These are phyloP conservation scores for Scolopax mira DNA, from an alignment of 2,113 vertebrate species.

Conservation along the genomic window DNA sequence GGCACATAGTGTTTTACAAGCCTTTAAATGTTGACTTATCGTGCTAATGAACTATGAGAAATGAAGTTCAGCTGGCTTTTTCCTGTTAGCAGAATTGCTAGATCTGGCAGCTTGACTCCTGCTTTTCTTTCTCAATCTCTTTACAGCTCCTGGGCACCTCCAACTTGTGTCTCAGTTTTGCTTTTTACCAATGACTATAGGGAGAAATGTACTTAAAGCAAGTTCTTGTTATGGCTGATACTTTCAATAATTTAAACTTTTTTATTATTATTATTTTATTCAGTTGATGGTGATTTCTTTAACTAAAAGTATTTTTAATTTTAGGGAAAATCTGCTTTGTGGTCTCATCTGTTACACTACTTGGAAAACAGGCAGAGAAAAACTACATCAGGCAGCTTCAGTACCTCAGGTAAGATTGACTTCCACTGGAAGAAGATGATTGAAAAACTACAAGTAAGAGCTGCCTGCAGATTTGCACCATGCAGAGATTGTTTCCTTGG, in stretches of 20 bases:
- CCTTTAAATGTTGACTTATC: background rate
- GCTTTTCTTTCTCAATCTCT: background rate
- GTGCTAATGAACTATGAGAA: background rate
- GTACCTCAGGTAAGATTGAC: conserved; percentile 81
- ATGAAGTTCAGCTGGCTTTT: background rate
- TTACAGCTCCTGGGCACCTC: background rate
- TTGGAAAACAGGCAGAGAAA: conserved; percentile 94
- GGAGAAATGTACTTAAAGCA: background rate
- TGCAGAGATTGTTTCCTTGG: background rate
- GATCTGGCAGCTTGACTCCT: background rate
- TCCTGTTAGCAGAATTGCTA: background rate
- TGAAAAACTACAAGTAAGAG: background rate
- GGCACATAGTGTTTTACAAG: background rate
- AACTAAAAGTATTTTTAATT: background rate
- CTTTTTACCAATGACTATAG: background rate
- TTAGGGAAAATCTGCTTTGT: conserved; percentile 96
- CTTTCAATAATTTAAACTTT: background rate
- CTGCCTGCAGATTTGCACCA: background rate
- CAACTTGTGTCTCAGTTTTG: background rate
- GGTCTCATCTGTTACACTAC: conserved; percentile 96
- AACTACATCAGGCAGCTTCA: conserved; percentile 84
- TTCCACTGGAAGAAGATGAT: background rate
- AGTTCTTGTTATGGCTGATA: background rate
- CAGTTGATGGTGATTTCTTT: background rate
- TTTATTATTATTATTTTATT: background rate